A percentile compares a stretch with the other conserved stretches of the same genome.
These are phyloP conservation scores for Nesometra sesokonis DNA, from an alignment of 35 echinoderm and acorn worm species.

Conservation along the genomic window DNA sequence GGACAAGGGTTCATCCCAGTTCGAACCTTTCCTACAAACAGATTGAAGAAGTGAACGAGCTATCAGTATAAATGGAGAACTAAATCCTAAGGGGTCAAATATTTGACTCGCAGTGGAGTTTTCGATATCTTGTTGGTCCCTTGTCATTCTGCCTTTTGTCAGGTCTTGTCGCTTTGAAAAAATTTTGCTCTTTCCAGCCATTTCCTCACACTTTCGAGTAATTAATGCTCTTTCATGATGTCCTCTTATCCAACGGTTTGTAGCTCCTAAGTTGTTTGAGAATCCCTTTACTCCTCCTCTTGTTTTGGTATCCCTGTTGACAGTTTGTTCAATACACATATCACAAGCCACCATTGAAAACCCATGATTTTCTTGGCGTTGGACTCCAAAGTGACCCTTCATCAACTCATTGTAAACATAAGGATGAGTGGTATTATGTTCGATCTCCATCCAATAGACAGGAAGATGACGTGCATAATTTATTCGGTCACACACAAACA, in stretches of 20 bases:
- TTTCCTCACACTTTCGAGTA: conserved; percentile 51
- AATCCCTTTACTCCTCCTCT: conserved; percentile 26
- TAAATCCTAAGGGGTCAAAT: neutral
- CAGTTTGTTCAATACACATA: conserved; percentile 23
- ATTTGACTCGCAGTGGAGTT: neutral
- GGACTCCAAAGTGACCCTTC: conserved; percentile 52
- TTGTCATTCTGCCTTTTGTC: neutral
- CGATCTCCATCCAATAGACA: conserved; percentile 74
- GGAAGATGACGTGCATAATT: conserved; percentile 54
- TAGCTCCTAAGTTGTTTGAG: conserved; percentile 39
- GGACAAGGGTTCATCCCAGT: neutral
- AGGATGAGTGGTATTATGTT: conserved; percentile 35
- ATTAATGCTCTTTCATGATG: conserved; percentile 52
- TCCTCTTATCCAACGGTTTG: conserved; percentile 26
- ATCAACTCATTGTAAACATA: conserved; percentile 9
- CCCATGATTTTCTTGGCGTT: conserved; percentile 27
- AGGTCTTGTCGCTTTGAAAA: neutral
- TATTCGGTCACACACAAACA: conserved; percentile 39
- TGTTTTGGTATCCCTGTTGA: neutral
- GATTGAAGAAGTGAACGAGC: neutral
- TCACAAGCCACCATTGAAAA: conserved; percentile 42
- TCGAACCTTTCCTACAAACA: neutral
- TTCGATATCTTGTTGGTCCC: neutral
- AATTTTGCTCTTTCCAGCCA: conserved; percentile 54
- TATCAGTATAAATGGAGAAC: conserved; percentile 1